Conservation (phyloP, 2,888 invertebrate genomes). For the Trilocha varians region DNA sequence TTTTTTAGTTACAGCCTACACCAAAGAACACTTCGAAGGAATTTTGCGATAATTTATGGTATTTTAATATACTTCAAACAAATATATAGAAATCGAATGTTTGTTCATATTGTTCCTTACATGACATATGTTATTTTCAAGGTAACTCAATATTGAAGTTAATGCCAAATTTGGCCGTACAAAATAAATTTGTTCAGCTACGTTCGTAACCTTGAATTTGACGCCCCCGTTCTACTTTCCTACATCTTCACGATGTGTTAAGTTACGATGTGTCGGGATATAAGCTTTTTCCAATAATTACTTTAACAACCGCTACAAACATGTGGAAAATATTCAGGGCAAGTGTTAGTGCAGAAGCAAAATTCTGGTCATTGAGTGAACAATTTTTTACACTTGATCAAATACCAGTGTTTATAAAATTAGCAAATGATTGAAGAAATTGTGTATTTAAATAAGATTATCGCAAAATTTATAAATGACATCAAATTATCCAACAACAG, state of each 20-base stretch:
- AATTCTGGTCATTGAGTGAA: too few relatives aligned
- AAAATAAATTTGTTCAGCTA: constrained; percentile 53
- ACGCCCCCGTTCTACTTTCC: constrained; percentile 66
- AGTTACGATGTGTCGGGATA: constrained; percentile 45
- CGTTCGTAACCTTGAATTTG: constrained; percentile 55
- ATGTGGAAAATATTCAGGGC: too few relatives aligned
- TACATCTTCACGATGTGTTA: constrained; percentile 61
- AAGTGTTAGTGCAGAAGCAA: too few relatives aligned
- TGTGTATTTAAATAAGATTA: too few relatives aligned
- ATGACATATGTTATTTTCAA: constrained; percentile 32
- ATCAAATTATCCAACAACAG: constrained; percentile 22
- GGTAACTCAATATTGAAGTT: constrained; percentile 32
- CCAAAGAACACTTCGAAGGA: too few relatives aligned
- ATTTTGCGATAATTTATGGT: too few relatives aligned
- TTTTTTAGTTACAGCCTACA: too few relatives aligned
- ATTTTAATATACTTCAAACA: too few relatives aligned
- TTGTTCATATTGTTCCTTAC: constrained; percentile 15
- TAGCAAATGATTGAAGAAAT: too few relatives aligned
- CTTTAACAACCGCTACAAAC: not conserved
- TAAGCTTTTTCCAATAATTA: constrained; percentile 5
- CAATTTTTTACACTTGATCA: too few relatives aligned
- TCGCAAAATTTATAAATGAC: constrained; percentile 1
- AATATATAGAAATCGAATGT: constrained; percentile 4
- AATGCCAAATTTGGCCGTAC: constrained; percentile 38
- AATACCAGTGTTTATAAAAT: too few relatives aligned